Evolutionary conservation across 2,888 invertebrate species (phyloP).

Genomic region (Limnephilus lunatus): DNA sequence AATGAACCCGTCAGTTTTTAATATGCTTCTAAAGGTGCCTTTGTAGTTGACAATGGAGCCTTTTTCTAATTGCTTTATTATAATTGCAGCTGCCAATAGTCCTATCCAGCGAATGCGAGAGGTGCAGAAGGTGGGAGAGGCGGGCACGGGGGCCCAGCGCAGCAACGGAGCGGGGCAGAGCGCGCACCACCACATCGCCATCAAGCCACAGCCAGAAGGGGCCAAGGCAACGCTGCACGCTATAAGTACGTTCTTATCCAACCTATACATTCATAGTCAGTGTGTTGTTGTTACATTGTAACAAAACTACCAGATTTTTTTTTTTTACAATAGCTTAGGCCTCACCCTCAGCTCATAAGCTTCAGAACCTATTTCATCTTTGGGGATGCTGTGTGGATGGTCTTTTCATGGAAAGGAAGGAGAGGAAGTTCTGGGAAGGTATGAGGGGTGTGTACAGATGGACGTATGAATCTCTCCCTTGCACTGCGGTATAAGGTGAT

Average conservation of each 20-base stretch:
- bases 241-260: constrained; percentile 47
- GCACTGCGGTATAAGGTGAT: no score
- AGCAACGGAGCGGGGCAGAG: constrained; percentile 13
- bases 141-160: constrained; percentile 52
- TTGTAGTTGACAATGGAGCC: no score
- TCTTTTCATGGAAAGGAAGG: no score
- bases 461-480: no score
- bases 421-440: no score
- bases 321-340: no score
- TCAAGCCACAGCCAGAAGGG: constrained; percentile 63
- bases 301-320: background rate
- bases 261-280: background rate
- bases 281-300: background rate
- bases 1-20: no score
- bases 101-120: constrained; percentile 62
- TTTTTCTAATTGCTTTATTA: background rate
- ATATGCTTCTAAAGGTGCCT: no score
- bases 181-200: constrained; percentile 70
- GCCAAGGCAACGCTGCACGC: constrained; percentile 58
- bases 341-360: no score
- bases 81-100: constrained; percentile 63
- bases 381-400: no score
- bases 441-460: no score
- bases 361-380: no score
- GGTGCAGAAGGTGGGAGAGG: constrained; percentile 58